A percentile compares a stretch with the other conserved stretches of the same genome.
Conservation (phyloP, 1,140 invertebrate genomes). For the Lordiphosa clarofinis region DNA sequence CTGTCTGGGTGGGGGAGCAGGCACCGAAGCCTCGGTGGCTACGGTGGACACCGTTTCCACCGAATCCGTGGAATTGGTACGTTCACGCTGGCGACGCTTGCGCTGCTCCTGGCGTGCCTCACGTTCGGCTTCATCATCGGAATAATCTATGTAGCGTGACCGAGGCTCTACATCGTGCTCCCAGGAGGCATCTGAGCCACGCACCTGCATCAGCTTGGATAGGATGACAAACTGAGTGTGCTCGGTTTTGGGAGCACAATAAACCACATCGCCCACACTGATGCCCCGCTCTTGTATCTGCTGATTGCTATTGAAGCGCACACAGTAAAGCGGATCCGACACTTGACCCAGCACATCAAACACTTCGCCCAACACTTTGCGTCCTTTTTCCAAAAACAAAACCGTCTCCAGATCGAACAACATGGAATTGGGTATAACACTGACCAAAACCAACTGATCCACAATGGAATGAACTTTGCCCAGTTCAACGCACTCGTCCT, state of each 20-base stretch:
- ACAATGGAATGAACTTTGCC: constrained; percentile 87
- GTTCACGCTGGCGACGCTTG: constrained; percentile 55
- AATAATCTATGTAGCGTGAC: constrained; percentile 86
- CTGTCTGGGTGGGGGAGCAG: constrained; percentile 27
- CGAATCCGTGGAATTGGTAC: constrained; percentile 56
- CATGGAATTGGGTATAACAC: constrained; percentile 84
- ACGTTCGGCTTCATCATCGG: constrained; percentile 93
- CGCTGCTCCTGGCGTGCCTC: constrained; percentile 79
- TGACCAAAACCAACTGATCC: constrained; percentile 87
- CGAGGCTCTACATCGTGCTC: constrained; percentile 91
- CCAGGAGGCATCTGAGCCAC: constrained; percentile 92
- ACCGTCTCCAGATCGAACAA: constrained; percentile 91
- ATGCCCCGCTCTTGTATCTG: constrained; percentile 86
- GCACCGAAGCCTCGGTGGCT: constrained; percentile 23
- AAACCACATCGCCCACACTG: constrained; percentile 85
- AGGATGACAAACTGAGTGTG: constrained; percentile 89
- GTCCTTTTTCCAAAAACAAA: constrained; percentile 88
- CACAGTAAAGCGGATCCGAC: constrained; percentile 88
- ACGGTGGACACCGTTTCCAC: constrained; percentile 34
- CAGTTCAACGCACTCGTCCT: constrained; percentile 87
- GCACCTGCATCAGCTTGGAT: constrained; percentile 86
- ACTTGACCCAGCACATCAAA: constrained; percentile 95
- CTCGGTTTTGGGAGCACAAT: constrained; percentile 87
- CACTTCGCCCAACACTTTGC: constrained; percentile 87
- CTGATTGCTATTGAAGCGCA: constrained; percentile 89